Evolutionary conservation across 2,113 vertebrate genomes (phyloP).

Genomic region (Oreocharis arfaki): DNA sequence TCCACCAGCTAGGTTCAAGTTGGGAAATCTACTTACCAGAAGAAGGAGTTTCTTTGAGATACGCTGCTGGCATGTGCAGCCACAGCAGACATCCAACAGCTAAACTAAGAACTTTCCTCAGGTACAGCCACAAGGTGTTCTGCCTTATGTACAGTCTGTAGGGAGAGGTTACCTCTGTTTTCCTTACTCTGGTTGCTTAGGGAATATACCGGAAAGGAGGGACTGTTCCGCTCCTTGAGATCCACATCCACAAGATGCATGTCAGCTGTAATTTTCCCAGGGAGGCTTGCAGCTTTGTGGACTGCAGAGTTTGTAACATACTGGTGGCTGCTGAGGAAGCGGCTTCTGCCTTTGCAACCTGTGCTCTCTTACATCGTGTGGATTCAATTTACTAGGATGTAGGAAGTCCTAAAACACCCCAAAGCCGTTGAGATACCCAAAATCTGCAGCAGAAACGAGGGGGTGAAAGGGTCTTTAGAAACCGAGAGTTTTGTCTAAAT

Average conservation of each 20-base stretch:
- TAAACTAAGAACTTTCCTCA: background rate
- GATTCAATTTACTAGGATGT: background rate
- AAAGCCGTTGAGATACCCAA: background rate
- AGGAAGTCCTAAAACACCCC: background rate
- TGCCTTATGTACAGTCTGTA: fast-evolving
- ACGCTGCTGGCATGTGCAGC: fast-evolving
- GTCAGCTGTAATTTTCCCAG: too few species aligned
- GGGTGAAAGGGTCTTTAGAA: background rate
- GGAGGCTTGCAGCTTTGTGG: too few species aligned
- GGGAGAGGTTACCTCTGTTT: background rate
- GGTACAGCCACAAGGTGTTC: background rate
- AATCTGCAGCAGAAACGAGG: background rate
- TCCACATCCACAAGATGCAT: fast-evolving
- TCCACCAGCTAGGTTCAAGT: background rate
- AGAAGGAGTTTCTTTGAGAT: background rate
- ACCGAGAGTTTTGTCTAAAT: background rate
- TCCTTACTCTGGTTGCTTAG: background rate
- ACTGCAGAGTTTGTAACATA: background rate
- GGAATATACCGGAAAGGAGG: background rate
- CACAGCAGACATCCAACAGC: background rate
- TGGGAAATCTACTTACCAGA: background rate
- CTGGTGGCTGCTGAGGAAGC: background rate
- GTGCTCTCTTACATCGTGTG: background rate
- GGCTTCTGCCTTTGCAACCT: background rate
- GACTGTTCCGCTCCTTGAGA: background rate